Evolutionary conservation across 2,113 vertebrate genomes (phyloP).

Genomic region (Canis aureus): DNA sequence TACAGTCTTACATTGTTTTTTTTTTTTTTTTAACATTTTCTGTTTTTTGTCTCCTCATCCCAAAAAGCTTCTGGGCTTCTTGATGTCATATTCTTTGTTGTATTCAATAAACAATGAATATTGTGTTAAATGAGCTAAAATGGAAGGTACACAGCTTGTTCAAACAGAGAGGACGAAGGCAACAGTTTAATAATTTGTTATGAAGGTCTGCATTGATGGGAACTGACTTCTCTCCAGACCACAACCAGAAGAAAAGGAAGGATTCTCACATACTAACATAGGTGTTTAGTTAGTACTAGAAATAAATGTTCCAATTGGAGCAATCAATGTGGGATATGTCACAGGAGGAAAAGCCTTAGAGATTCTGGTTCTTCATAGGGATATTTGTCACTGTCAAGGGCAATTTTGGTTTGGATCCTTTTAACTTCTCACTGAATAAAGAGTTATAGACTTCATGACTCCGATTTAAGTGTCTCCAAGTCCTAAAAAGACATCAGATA

Average conservation of each 20-base stretch:
- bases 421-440: constrained; percentile 19
- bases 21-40: constrained; percentile 1
- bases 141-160: background rate
- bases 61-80: background rate
- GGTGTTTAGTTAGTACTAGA: background rate
- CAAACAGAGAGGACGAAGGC: background rate
- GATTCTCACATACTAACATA: background rate
- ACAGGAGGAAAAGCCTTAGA: background rate
- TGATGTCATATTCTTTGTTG: background rate
- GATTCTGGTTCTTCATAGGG: background rate
- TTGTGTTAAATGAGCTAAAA: constrained; percentile 21
- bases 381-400: background rate
- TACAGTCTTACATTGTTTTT: background rate
- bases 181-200: background rate
- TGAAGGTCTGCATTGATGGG: background rate
- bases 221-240: background rate
- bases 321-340: background rate
- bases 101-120: constrained; percentile 28
- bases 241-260: background rate
- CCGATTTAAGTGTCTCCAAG: background rate
- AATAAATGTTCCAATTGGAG: background rate
- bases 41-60: background rate
- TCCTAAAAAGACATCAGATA: background rate
- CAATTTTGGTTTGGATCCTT: background rate
- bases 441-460: background rate